These are phyloP conservation scores for Sclerurus mexicanus DNA, from an alignment of 2,113 vertebrate genomes.

Conservation along the genomic window DNA sequence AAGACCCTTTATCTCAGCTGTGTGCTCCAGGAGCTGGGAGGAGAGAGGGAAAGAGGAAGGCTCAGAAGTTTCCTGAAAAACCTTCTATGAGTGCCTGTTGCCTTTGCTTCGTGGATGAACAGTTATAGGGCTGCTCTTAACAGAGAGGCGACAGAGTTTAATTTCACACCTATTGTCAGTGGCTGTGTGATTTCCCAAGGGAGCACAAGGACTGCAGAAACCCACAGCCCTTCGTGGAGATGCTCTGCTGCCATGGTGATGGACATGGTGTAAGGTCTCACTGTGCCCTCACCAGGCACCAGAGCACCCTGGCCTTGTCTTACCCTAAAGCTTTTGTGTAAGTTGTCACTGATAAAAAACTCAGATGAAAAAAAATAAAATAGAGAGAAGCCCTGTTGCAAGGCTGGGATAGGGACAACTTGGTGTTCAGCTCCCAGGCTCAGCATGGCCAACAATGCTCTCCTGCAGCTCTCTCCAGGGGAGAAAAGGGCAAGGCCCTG, in stretches of 20 bases:
- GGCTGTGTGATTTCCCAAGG: not conserved
- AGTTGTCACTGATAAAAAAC: not conserved
- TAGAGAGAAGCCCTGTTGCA: not conserved
- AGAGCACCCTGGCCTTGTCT: not conserved
- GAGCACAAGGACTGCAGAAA: not conserved
- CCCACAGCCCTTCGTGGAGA: not conserved
- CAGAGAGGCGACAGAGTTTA: not conserved
- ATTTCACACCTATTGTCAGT: not conserved
- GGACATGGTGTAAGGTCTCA: not conserved
- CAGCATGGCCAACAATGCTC: not conserved
- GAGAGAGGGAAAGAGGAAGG: not conserved
- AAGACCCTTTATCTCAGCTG: not conserved
- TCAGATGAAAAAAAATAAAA: not conserved
- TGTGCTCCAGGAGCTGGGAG: not conserved
- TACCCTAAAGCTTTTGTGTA: not conserved
- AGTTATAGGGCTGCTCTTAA: not conserved
- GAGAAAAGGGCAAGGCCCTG: rapidly evolving
- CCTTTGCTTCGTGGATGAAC: not conserved
- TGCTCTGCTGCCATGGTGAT: not conserved
- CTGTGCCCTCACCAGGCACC: not conserved
- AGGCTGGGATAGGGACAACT: not conserved
- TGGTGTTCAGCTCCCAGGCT: not conserved
- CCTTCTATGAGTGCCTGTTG: not conserved
- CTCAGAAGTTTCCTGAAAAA: not conserved
- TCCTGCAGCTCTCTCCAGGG: not conserved